Evolutionary conservation across 2,113 vertebrate species (phyloP).

Genomic region (Ptychochromis oligacanthus): DNA sequence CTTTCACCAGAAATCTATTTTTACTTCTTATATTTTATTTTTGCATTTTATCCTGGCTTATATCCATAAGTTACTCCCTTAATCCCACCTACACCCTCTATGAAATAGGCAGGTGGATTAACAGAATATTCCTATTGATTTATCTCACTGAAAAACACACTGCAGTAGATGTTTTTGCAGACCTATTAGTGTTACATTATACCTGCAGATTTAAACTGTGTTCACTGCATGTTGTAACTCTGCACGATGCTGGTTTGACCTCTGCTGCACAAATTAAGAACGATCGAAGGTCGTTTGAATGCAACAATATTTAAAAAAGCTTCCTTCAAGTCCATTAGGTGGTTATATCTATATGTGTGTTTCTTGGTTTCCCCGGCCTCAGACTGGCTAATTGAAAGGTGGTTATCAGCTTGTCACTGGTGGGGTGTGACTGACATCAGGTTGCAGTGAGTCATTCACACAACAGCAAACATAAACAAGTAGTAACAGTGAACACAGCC

Average conservation of each 20-base stretch:
- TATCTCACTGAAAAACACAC: constrained; percentile 4
- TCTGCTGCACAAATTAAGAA: constrained; percentile 16
- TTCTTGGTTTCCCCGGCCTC: constrained; percentile 19
- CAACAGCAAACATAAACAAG: not conserved
- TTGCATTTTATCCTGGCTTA: constrained; percentile 19
- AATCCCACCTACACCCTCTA: constrained; percentile 4
- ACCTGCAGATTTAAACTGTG: not conserved
- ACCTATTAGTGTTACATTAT: not conserved
- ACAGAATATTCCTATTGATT: constrained; percentile 25
- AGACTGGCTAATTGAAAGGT: constrained; percentile 58
- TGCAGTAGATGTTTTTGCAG: constrained; percentile 19
- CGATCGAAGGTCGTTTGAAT: not conserved
- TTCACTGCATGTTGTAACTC: constrained; percentile 1
- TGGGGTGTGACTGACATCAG: constrained; percentile 66
- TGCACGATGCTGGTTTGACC: constrained; percentile 5
- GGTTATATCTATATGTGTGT: not conserved
- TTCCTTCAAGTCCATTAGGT: not conserved
- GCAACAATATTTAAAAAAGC: not conserved
- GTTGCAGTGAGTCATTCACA: constrained; percentile 48
- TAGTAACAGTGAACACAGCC: not conserved
- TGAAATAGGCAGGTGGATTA: constrained; percentile 47
- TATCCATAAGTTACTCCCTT: constrained; percentile 20
- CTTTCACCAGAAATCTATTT: not conserved
- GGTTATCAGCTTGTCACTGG: constrained; percentile 71
- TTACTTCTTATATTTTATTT: constrained; percentile 34